These are phyloP conservation scores for Clostera curtula DNA, from an alignment of 2,888 invertebrate species.

Conservation along the genomic window DNA sequence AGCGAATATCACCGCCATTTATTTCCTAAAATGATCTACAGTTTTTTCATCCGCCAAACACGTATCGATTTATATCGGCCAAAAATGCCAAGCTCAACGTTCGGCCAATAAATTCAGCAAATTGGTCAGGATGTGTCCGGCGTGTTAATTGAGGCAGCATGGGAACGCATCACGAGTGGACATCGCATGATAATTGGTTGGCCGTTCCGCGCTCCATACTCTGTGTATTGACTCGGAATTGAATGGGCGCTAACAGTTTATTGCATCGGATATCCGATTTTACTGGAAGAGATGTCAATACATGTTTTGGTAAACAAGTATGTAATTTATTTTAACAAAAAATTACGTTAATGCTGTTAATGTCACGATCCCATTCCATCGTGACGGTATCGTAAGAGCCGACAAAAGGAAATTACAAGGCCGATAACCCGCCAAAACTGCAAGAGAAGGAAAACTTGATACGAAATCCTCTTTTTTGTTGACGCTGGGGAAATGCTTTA, in stretches of 20 bases:
- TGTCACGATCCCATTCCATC: too few relatives aligned
- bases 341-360: too few relatives aligned
- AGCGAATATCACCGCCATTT: too few relatives aligned
- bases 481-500: too few relatives aligned
- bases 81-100: too few relatives aligned
- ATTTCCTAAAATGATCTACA: too few relatives aligned
- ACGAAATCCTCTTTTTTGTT: too few relatives aligned
- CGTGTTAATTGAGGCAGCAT: conserved; percentile 64
- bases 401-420: background rate
- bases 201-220: conserved; percentile 44
- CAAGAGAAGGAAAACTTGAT: too few relatives aligned
- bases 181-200: conserved; percentile 66
- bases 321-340: too few relatives aligned
- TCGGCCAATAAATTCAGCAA: conserved; percentile 55
- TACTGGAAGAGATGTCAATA: conserved; percentile 18
- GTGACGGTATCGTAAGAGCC: too few relatives aligned
- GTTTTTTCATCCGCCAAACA: too few relatives aligned
- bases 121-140: conserved; percentile 59
- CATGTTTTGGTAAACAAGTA: background rate
- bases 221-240: conserved; percentile 53
- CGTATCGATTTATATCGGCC: too few relatives aligned
- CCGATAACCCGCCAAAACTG: background rate
- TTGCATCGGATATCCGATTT: conserved; percentile 20
- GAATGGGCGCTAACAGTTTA: conserved; percentile 44
- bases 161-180: conserved; percentile 39